phyloP scores from a whole-genome alignment of 1,140 invertebrate genomes.

The Anastrepha obliqua region DNA sequence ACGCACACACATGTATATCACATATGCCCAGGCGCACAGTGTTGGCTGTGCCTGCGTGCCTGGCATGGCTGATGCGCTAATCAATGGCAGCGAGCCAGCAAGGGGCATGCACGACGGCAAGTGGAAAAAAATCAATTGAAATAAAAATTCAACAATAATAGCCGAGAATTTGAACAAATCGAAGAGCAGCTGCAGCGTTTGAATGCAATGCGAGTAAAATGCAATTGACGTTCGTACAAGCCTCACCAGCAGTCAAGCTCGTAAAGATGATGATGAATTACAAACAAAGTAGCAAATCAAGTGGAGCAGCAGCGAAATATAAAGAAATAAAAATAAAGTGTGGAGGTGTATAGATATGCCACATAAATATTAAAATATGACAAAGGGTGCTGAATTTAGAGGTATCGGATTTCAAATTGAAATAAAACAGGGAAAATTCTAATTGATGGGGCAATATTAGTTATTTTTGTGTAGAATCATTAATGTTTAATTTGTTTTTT shows the following conservation, averaged over 20 bases:
- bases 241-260: neutral
- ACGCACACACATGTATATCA: neutral
- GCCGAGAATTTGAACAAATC: slow-evolving; percentile 25
- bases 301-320: neutral
- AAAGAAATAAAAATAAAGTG: too few relatives aligned
- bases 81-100: neutral
- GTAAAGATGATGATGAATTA: slow-evolving; percentile 35
- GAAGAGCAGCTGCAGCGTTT: neutral
- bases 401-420: too few relatives aligned
- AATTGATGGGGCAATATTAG: too few relatives aligned
- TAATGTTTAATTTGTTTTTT: too few relatives aligned
- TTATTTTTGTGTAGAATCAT: too few relatives aligned
- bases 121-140: slow-evolving; percentile 19
- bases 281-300: slow-evolving; percentile 38
- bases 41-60: neutral
- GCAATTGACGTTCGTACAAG: slow-evolving; percentile 27
- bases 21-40: neutral
- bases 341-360: too few relatives aligned
- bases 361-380: too few relatives aligned
- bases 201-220: slow-evolving; percentile 30
- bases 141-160: slow-evolving; percentile 37
- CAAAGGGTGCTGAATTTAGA: too few relatives aligned
- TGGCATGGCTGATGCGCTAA: neutral
- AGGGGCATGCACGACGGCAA: neutral
- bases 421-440: too few relatives aligned